Conservation (phyloP, 30 jellyfish, hydroid and myxozoan genomes). For the Morbakka virulenta region DNA sequence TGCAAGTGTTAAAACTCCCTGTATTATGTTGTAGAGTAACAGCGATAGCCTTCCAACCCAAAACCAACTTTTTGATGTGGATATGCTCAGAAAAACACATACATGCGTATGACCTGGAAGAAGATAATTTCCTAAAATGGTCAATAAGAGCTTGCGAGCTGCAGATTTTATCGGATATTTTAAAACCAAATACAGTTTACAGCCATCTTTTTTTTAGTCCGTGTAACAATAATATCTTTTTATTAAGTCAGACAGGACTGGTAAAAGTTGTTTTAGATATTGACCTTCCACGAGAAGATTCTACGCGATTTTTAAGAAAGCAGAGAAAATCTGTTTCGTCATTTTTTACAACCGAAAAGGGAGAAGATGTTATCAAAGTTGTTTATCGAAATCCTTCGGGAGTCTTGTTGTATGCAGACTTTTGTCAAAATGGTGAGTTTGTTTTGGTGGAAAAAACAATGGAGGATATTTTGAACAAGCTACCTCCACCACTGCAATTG, state of each 20-base stretch:
- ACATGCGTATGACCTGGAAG: conserved; percentile 23
- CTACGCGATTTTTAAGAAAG: neutral
- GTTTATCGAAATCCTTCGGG: neutral
- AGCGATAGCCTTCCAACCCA: conserved; percentile 64
- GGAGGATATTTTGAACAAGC: conserved; percentile 22
- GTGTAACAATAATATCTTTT: conserved; percentile 22
- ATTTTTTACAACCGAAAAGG: neutral
- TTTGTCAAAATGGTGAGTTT: conserved; percentile 20
- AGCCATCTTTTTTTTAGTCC: conserved; percentile 40
- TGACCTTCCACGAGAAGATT: neutral
- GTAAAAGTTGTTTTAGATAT: conserved; percentile 45
- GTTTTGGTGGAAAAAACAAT: conserved; percentile 69
- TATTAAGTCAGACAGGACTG: conserved; percentile 48
- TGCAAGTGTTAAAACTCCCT: too few relatives aligned
- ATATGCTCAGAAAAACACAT: conserved; percentile 36
- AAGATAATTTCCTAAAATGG: conserved; percentile 55
- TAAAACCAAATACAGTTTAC: neutral
- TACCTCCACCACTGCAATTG: conserved; percentile 69
- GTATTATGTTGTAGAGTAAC: conserved; percentile 30
- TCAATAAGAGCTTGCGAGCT: conserved; percentile 1
- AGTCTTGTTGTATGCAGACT: conserved; percentile 38
- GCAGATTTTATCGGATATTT: neutral
- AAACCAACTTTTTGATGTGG: conserved; percentile 7
- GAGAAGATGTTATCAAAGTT: neutral
- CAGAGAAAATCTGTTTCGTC: conserved; percentile 12